Evolutionary conservation across 2,888 invertebrate genomes (phyloP), one percentile per base, ranked within the genome.

Genomic region (Ptychoptera albimana): DNA sequence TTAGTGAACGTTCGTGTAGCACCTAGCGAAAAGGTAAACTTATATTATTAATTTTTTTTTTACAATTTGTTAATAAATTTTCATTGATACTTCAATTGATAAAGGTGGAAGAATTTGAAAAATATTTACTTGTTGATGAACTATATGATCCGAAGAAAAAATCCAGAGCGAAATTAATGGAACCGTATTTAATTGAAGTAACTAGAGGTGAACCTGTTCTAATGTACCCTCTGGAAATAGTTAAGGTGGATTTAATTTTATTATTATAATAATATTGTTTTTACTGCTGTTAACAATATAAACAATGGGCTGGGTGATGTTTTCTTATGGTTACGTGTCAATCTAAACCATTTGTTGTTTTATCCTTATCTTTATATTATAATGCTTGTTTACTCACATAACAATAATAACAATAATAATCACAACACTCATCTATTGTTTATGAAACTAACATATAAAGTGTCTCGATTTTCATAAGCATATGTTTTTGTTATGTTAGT

Each of bases 111-210:
- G 32, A 32, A 3, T 39, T 16, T 10, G 50, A 55, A 30, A 54
- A 54, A 39, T 56, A 52, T 47, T 46, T 57, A 31, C 41, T 57
- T 15, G 46, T 57, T 10, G 55, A 57, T 46, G 57, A 57, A 50
- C 47, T 55, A 10, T 57, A 50, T 46, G 54, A 57, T 48, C 50
- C 50, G 15, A 44, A 46, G 31, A 51, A 45, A 29, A 50, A 52
- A 23, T 46, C 50, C 7, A 53, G 48, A 37, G 56, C 54, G 12
- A 53, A 54, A 47, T 44, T 57, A 36, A 51, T 57, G 54, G 52
- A 54, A 13, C 56, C 57, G 11, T 57, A 57, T 47, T 46, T 57
- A 43, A 55, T 57, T 43, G 53, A 57, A 46, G 49, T 57, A 37
- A 52, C 51, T 15, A 50, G 53, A 16, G 55, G 53, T 1, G 55